Conservation (phyloP, 2,797 vertebrate genomes). For the Oreochromis mossambicus region DNA sequence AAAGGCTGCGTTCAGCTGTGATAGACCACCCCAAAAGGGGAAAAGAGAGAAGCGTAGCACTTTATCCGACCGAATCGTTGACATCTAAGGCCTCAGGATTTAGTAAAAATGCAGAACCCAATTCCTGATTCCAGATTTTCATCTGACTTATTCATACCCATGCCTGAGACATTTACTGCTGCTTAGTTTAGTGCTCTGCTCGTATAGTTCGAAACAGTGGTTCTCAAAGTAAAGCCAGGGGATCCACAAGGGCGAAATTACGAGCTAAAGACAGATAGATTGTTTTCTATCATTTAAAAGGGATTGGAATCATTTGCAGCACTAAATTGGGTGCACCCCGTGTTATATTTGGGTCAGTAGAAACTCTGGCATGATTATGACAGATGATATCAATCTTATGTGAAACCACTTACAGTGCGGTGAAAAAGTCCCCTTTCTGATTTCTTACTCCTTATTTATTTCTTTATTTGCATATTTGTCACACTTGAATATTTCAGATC, state of each 20-base stretch:
- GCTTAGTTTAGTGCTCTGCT: constrained; percentile 21
- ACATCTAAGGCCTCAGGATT: constrained; percentile 76
- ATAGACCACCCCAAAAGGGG: constrained; percentile 28
- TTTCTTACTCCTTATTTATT: neutral
- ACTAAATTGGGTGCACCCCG: neutral
- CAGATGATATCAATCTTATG: neutral
- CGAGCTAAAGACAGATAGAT: neutral
- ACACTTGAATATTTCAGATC: neutral
- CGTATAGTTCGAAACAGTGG: neutral
- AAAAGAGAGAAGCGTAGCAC: constrained; percentile 49
- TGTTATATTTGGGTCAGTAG: neutral
- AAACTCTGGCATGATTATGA: neutral
- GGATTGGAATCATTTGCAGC: neutral
- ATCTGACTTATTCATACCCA: constrained; percentile 32
- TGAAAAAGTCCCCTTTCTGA: neutral
- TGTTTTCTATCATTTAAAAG: neutral
- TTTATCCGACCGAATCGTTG: constrained; percentile 54
- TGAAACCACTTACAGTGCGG: neutral
- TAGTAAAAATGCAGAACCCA: constrained; percentile 63
- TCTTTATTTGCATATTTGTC: neutral
- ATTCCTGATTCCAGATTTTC: constrained; percentile 36
- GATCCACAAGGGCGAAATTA: neutral
- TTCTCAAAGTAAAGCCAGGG: neutral
- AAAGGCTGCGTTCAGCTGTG: constrained; percentile 21
- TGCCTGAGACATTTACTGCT: constrained; percentile 40